Evolutionary conservation across 1,140 invertebrate genomes (phyloP), one percentile per base, ranked within the genome.

Genomic region (Calliopsis andreniformis): DNA sequence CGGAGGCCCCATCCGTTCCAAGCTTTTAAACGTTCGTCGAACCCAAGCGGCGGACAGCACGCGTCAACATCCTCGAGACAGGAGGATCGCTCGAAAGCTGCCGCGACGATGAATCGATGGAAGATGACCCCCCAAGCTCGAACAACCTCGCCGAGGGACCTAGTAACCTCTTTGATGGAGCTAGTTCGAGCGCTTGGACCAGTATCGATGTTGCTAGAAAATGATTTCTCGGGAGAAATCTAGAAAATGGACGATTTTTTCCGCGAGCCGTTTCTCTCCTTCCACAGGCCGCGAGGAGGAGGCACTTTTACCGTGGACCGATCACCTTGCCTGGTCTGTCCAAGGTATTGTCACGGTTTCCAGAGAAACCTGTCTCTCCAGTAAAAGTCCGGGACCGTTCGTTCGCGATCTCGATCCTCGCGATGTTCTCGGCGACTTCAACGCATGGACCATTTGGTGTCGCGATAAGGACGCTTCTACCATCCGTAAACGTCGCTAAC

Each of bases 1-100:
- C 86, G 59, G 83, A 86, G 39, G 20, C 87, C 0, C 66, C 87
- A 25, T 77, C 85, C 43, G 85, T 92, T 32, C 91, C 91, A 35
- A 90, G 84, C 80, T 91, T 92, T 69, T 91, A 89, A 86, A 61
- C 64, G 62, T 75, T 70, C 64, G 49, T 79, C 56, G 64, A 85
- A 67, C 58, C 47, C 56, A 45, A 16, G 45, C 20, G 47, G 59
- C 73, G 51, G 30, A 39, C 55, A 8, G 32, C 35, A 16, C 18
- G 32, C 30, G 35, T 66, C 47, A 28, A n/a, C 35, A 66, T 49
- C 20, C 30, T 23, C 16, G 7, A 23, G 39, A 14, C 73, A 16
- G 47, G 23, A 72, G 25, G 62, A 81, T 20, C 39, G 59, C 59
- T 76, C 64, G 66, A 66, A 28, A 28, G 42, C 32, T 53, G 55